Evolutionary conservation across 2,888 invertebrate genomes (phyloP).

Genomic region (Drosophila affinis): DNA sequence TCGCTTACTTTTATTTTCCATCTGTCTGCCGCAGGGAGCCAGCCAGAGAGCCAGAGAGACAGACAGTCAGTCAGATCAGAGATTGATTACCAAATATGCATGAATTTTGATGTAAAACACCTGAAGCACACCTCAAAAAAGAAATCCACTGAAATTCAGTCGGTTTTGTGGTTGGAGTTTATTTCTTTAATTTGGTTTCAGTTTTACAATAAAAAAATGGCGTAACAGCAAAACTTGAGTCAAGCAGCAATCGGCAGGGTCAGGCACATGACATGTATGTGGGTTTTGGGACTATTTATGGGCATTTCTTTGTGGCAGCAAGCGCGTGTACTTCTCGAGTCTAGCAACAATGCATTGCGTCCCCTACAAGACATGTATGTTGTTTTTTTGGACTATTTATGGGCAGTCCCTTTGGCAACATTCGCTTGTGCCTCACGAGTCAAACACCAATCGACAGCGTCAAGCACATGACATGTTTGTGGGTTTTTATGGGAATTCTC

Average conservation of each 20-base stretch:
- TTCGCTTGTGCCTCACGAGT: background rate
- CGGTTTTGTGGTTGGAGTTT: background rate
- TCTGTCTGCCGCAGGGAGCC: constrained; percentile 17
- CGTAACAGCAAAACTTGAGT: background rate
- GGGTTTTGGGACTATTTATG: too few relatives aligned
- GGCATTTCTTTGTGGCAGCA: too few relatives aligned
- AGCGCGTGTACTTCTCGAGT: too few relatives aligned
- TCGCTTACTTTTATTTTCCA: background rate
- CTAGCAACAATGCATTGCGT: too few relatives aligned
- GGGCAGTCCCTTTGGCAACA: too few relatives aligned
- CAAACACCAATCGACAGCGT: background rate
- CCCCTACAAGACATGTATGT: too few relatives aligned
- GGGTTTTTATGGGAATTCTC: too few relatives aligned
- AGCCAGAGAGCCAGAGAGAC: background rate
- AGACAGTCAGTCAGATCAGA: constrained; percentile 4
- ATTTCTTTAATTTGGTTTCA: background rate
- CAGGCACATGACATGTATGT: too few relatives aligned
- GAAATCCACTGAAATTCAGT: background rate
- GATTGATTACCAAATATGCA: constrained; percentile 44
- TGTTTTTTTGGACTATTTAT: too few relatives aligned
- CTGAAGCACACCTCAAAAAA: background rate
- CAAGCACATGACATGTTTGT: too few relatives aligned
- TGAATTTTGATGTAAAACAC: constrained; percentile 37
- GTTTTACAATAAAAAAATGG: background rate
- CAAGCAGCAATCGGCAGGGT: background rate